These are phyloP conservation scores for Vanessa atalanta DNA, from an alignment of 1,140 invertebrate genomes.

Conservation along the genomic window DNA sequence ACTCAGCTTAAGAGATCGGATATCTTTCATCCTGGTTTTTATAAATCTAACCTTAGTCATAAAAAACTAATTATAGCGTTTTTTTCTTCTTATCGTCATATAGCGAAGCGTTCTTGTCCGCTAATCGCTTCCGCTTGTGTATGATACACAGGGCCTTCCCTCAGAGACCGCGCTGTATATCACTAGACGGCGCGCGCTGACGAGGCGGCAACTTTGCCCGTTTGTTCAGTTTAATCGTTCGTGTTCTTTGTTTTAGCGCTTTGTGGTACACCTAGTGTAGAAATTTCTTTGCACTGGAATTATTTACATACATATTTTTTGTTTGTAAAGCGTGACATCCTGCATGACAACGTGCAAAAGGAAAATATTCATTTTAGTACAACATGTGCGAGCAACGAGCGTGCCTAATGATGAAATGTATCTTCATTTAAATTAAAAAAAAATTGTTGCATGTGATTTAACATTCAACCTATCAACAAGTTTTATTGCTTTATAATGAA, in stretches of 20 bases:
- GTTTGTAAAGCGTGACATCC: conserved; percentile 7
- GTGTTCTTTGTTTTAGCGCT: conserved; percentile 39
- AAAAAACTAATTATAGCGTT: too few species aligned
- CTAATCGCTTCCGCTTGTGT: conserved; percentile 6
- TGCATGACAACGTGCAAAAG: background rate
- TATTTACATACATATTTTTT: conserved; percentile 8
- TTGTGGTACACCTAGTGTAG: conserved; percentile 22
- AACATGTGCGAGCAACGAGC: background rate
- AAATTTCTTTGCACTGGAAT: conserved; percentile 11
- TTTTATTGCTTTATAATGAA: too few species aligned
- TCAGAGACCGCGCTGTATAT: conserved; percentile 40
- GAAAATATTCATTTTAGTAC: background rate
- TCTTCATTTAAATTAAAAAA: background rate
- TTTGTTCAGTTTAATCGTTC: conserved; percentile 47
- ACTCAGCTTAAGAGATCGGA: too few species aligned
- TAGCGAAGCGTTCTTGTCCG: background rate
- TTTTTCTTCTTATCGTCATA: background rate
- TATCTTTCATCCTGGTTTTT: too few species aligned
- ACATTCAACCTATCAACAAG: too few species aligned
- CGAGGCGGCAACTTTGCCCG: conserved; percentile 45
- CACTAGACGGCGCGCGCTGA: conserved; percentile 37
- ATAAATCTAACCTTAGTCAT: too few species aligned
- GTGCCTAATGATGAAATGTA: background rate
- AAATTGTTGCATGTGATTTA: too few species aligned
- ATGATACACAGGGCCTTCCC: conserved; percentile 4